phyloP scores from a whole-genome alignment of 2,888 invertebrate species.

The Ophion ellenae region DNA sequence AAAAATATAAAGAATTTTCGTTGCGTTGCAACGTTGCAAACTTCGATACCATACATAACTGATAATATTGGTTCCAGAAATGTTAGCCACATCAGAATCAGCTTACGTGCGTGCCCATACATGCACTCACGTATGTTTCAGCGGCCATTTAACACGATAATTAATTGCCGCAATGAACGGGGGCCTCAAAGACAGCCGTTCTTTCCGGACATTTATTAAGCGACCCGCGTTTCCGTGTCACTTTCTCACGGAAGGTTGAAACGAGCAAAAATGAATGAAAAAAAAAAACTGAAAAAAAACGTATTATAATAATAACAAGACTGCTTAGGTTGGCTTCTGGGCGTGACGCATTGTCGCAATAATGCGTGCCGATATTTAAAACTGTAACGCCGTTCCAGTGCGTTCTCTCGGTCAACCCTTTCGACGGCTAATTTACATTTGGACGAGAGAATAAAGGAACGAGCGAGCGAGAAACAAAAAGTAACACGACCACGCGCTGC shows the following conservation, averaged over 20 bases:
- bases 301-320: constrained; percentile 22
- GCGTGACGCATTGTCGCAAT: constrained; percentile 82
- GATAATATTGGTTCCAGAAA: too few species aligned
- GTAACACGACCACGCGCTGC: constrained; percentile 20
- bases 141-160: constrained; percentile 61
- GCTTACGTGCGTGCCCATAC: background rate
- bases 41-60: too few species aligned
- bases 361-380: constrained; percentile 82
- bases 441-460: constrained; percentile 64
- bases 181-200: constrained; percentile 62
- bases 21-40: too few species aligned
- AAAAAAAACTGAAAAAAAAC: constrained; percentile 48
- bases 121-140: background rate
- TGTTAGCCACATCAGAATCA: too few species aligned
- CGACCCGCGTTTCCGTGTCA: constrained; percentile 41
- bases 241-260: constrained; percentile 73
- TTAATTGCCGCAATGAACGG: constrained; percentile 61
- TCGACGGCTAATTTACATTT: constrained; percentile 79
- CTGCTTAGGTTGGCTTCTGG: constrained; percentile 71
- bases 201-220: constrained; percentile 46
- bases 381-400: constrained; percentile 77
- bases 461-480: constrained; percentile 58
- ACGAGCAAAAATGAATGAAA: constrained; percentile 42
- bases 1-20: too few species aligned
- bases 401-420: constrained; percentile 76